Percentiles rank a stretch among this genome's conserved stretches.
Conservation (phyloP, 1,140 invertebrate species). For the Cephus cinctus region DNA sequence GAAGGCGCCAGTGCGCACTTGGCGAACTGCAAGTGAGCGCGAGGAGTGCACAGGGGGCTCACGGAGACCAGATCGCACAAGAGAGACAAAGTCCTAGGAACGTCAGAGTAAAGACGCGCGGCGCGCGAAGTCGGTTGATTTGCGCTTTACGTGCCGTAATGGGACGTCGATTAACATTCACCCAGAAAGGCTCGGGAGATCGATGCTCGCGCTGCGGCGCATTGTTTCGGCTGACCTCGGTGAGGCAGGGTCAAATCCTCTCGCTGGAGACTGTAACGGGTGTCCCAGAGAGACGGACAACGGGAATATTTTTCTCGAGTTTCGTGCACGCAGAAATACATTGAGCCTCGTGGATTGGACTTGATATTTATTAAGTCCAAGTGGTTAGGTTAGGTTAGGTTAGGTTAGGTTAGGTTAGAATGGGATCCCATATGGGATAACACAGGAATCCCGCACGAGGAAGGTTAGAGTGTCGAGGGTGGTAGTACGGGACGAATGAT, state of each 20-base stretch:
- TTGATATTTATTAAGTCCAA: no score
- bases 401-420: no score
- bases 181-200: conserved; percentile 12
- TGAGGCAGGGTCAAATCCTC: conserved; percentile 5
- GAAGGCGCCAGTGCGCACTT: not conserved
- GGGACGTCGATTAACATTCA: conserved; percentile 18
- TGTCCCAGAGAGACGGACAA: not conserved
- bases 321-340: not conserved
- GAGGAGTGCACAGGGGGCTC: conserved; percentile 4
- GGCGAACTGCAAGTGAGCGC: not conserved
- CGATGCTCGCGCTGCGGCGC: conserved; percentile 10
- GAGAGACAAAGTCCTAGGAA: no score
- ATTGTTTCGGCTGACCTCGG: conserved; percentile 13
- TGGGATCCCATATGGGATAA: not conserved
- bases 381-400: no score
- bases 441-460: conserved; percentile 1
- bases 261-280: not conserved
- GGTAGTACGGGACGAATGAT: not conserved
- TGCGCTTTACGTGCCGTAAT: conserved; percentile 2
- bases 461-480: conserved; percentile 6
- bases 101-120: not conserved
- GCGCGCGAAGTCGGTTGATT: not conserved
- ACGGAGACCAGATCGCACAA: no score
- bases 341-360: no score
- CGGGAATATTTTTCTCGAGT: not conserved